Evolutionary conservation across 53 echinoderm and acorn worm species (phyloP).

Genomic region (Zoroaster sp.): DNA sequence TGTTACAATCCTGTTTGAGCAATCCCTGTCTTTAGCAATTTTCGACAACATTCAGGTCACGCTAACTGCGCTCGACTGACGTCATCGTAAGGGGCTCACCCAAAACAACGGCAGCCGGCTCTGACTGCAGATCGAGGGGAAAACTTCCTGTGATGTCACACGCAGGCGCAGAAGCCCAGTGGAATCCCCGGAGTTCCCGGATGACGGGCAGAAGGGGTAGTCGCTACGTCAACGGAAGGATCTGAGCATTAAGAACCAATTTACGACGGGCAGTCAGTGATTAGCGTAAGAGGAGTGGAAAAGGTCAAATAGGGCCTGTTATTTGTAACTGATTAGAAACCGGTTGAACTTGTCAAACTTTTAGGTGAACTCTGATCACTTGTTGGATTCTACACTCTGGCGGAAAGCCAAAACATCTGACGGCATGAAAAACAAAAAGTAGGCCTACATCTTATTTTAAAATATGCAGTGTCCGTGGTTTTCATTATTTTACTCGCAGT

Average conservation of each 20-base stretch:
- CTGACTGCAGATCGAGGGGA: background rate
- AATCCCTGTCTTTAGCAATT: background rate
- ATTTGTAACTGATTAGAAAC: conserved; percentile 13
- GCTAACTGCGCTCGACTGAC: conserved; percentile 1
- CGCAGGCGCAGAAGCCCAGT: conserved; percentile 14
- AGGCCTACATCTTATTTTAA: no score
- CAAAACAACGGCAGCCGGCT: conserved; percentile 7
- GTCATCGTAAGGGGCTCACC: conserved; percentile 34
- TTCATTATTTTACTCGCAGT: no score
- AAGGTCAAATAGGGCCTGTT: conserved; percentile 44
- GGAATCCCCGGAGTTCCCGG: conserved; percentile 59
- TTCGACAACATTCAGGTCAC: conserved; percentile 12
- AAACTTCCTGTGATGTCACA: conserved; percentile 27
- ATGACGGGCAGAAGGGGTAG: background rate
- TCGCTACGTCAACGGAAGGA: conserved; percentile 57
- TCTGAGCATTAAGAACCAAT: conserved; percentile 30
- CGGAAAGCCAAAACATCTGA: background rate
- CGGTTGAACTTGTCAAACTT: conserved; percentile 33
- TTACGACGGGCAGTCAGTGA: conserved; percentile 23
- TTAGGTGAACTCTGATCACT: background rate
- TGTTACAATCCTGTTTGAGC: no score
- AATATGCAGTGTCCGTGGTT: no score
- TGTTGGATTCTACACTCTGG: background rate
- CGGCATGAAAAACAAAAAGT: background rate
- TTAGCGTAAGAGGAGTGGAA: conserved; percentile 16